Evolutionary conservation across 92 coral and sea anemone genomes (phyloP).

Genomic region (Scolanthus callimorphus): DNA sequence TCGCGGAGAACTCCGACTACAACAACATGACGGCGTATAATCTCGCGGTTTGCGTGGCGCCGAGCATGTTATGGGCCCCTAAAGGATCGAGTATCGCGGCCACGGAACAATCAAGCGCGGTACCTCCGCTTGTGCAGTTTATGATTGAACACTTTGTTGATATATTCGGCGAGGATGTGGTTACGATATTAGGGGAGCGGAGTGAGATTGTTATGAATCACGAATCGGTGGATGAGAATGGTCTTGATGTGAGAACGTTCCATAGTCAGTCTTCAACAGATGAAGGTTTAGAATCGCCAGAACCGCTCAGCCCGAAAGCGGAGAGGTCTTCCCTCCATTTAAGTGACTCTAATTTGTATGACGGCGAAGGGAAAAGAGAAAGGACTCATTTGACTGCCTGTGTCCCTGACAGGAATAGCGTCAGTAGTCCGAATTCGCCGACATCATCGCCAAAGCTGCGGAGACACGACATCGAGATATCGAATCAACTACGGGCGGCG

Average conservation of each 20-base stretch:
- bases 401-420: slow-evolving; percentile 57
- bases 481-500: slow-evolving; percentile 75
- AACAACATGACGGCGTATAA: slow-evolving; percentile 99
- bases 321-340: slow-evolving; percentile 74
- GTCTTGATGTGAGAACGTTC: slow-evolving; percentile 65
- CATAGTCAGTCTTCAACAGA: slow-evolving; percentile 80
- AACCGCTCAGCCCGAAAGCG: slow-evolving; percentile 75
- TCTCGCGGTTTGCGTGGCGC: slow-evolving; percentile 95
- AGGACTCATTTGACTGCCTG: slow-evolving; percentile 39
- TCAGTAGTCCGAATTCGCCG: slow-evolving; percentile 78
- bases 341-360: slow-evolving; percentile 86
- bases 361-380: slow-evolving; percentile 17
- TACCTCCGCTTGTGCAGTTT: slow-evolving; percentile 92
- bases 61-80: slow-evolving; percentile 98
- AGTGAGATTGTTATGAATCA: slow-evolving; percentile 79
- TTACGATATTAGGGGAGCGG: slow-evolving; percentile 79
- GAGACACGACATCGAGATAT: slow-evolving; percentile 70
- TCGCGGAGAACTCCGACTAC: slow-evolving; percentile 83
- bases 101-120: slow-evolving; percentile 85
- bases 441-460: slow-evolving; percentile 72
- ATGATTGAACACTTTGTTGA: slow-evolving; percentile 81
- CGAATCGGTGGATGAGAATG: slow-evolving; percentile 66
- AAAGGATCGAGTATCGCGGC: slow-evolving; percentile 74
- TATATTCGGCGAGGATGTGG: slow-evolving; percentile 90
- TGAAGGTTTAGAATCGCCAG: slow-evolving; percentile 84